Percentiles rank a stretch among this genome's conserved stretches.
Evolutionary conservation across 2,113 vertebrate species (phyloP).

Genomic region (Hippocampus comes): DNA sequence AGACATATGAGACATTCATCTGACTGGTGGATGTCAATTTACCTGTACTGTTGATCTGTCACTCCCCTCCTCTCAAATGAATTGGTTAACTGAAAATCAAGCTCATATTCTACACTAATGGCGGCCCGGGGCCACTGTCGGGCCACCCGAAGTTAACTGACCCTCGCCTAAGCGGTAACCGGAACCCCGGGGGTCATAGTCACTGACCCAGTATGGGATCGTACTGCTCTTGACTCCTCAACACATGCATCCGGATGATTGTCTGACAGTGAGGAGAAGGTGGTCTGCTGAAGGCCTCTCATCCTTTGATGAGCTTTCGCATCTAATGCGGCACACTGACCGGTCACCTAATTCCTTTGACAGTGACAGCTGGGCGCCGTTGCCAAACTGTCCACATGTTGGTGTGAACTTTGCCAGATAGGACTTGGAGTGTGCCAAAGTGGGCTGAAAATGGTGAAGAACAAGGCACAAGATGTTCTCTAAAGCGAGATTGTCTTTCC

Average conservation of each 20-base stretch:
- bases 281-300: constrained; percentile 27
- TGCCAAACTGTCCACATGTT: constrained; percentile 8
- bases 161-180: no score
- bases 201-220: no score
- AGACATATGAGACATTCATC: neutral
- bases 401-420: neutral
- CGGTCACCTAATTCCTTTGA: constrained; percentile 53
- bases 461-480: constrained; percentile 18
- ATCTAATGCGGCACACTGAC: constrained; percentile 53
- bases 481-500: no score
- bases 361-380: constrained; percentile 39
- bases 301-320: constrained; percentile 63
- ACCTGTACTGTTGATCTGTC: neutral
- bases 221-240: no score
- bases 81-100: neutral
- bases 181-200: no score
- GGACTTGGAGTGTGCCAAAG: neutral
- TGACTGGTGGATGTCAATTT: neutral
- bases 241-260: no score
- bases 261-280: no score
- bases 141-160: no score
- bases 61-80: neutral
- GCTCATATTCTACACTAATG: neutral
- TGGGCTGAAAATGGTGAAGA: constrained; percentile 9
- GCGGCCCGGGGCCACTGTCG: no score